A percentile compares a stretch with the other conserved stretches of the same genome.
These are phyloP conservation scores for Pungitius pungitius DNA, from an alignment of 2,113 vertebrate genomes.

Conservation along the genomic window DNA sequence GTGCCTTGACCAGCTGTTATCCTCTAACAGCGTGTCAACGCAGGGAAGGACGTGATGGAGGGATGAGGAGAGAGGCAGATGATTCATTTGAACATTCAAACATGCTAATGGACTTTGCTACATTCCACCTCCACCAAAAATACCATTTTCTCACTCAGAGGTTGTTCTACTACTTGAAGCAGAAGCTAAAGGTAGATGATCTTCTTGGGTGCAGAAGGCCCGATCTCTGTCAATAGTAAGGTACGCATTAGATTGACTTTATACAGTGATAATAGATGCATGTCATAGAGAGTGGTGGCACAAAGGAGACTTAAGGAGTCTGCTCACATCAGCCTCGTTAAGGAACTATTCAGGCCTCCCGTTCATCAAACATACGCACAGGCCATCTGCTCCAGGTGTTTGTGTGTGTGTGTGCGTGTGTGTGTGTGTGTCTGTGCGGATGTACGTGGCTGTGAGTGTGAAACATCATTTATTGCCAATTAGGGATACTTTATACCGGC, in stretches of 20 bases:
- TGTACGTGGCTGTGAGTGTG: constrained; percentile 21
- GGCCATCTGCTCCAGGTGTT: constrained; percentile 65
- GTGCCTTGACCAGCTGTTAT: constrained; percentile 63
- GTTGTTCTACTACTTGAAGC: background rate
- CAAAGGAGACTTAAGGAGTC: constrained; percentile 60
- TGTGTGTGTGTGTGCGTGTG: constrained; percentile 17
- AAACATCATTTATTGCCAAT: constrained; percentile 71
- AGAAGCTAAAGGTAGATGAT: background rate
- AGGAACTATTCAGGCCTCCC: constrained; percentile 58
- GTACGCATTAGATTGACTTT: constrained; percentile 59
- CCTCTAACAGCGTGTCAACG: constrained; percentile 43
- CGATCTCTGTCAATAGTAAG: constrained; percentile 33
- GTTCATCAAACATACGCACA: constrained; percentile 66
- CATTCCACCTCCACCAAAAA: background rate
- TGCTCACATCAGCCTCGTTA: constrained; percentile 70
- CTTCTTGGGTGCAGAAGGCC: constrained; percentile 21
- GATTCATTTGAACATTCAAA: constrained; percentile 27
- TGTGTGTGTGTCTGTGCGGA: constrained; percentile 14
- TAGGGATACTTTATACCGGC: constrained; percentile 67
- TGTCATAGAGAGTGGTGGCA: constrained; percentile 53
- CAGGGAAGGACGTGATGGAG: constrained; percentile 16
- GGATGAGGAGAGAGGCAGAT: constrained; percentile 7
- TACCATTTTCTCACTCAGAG: background rate
- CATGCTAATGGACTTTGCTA: constrained; percentile 6
- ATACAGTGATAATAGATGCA: constrained; percentile 44